A percentile compares a stretch with the other conserved stretches of the same genome.
Evolutionary conservation across 2,113 vertebrate genomes (phyloP).

Genomic region (Tachysurus vachellii): DNA sequence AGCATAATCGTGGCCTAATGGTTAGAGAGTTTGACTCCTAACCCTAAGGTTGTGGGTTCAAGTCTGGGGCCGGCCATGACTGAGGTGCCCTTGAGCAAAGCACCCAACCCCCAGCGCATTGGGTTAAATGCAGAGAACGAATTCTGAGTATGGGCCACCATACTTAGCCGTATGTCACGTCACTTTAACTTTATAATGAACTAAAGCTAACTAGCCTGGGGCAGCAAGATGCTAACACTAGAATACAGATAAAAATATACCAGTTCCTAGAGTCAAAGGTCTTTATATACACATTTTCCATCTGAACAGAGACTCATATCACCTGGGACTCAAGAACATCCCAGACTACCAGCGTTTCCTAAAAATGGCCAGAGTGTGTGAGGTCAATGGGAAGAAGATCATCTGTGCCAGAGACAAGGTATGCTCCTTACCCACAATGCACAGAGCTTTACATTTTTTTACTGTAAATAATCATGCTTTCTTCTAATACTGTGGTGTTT

Average conservation of each 20-base stretch:
- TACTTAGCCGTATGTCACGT: no score
- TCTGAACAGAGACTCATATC: slow-evolving; percentile 84
- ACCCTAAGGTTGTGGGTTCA: no score
- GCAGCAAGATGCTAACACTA: not conserved
- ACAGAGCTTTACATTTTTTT: no score
- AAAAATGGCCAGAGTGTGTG: slow-evolving; percentile 86
- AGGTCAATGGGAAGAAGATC: slow-evolving; percentile 69
- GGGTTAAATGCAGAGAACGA: no score
- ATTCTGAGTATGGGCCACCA: no score
- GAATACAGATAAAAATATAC: not conserved
- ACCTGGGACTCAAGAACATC: slow-evolving; percentile 91
- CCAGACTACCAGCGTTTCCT: slow-evolving; percentile 89
- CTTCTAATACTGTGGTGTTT: no score
- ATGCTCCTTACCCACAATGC: not conserved
- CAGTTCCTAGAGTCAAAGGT: not conserved
- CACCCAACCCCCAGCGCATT: no score
- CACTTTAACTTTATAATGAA: not conserved
- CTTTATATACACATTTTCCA: not conserved
- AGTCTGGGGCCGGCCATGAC: no score
- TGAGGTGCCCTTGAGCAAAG: no score
- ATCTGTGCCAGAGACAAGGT: slow-evolving; percentile 95
- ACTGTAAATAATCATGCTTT: no score
- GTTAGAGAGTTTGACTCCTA: no score
- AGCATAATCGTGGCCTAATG: not conserved
- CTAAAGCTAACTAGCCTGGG: not conserved